Base-by-base conservation (phyloP, 1,140 invertebrate species). In the Gerris buenoi region DNA sequence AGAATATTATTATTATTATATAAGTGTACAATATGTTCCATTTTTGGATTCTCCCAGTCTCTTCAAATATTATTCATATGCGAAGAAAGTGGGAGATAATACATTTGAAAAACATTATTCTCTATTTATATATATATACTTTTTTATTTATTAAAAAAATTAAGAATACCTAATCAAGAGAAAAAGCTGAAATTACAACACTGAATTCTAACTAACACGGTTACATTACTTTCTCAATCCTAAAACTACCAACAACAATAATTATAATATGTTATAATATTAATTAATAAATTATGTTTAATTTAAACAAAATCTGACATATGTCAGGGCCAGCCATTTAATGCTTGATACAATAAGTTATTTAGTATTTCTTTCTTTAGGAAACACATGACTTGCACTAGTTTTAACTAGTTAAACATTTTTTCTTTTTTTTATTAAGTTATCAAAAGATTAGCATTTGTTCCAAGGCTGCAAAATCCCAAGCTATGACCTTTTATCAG, bases 361-460 rank as follows among this genome's bases (percentile, higher is more conserved):
- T n/a, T n/a, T n/a, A n/a, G n/a, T n/a, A n/a, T n/a, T n/a, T n/a
- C n/a, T n/a, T n/a, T 60, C 29, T 66, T 70, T 69, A 70, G 70
- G 69, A 71, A 72, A 70, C 71, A 73, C 72, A 72, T 29, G 70
- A 70, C 71, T 73, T 73, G 72, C 69, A 72, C 72, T 73, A 70
- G 68, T 73, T 66, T 68, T 70, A 68, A 71, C 72, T 72, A 73
- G 71, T 64, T 70, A 68, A 63, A 68, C 27, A 46, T 46, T 46
- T 10, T 46, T 46, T 10, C 5, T 46, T 5, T 46, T 46, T 10
- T 46, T 46, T 46, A 10, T 10, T 18, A 46, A 18, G 33, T 46
- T 10, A 46, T 46, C 18, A 46, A 46, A 46, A 46, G 18, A 18
- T 10, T 46, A 46, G 5, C 33, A 46, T 46, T 46, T 10, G 18